These are phyloP conservation scores for Buathra laborator DNA, from an alignment of 2,888 invertebrate genomes.

Conservation along the genomic window DNA sequence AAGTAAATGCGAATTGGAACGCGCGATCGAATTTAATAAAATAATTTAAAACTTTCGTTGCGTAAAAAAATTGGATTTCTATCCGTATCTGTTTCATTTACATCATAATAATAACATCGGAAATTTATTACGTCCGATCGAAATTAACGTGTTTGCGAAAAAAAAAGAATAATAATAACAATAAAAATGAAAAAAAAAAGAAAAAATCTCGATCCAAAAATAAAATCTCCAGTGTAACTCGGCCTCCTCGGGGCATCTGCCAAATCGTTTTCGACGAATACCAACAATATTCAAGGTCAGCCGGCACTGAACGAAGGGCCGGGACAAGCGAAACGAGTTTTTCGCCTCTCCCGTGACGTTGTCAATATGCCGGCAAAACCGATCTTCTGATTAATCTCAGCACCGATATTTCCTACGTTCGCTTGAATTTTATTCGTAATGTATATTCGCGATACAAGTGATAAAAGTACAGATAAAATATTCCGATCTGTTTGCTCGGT, in stretches of 20 bases:
- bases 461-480: background rate
- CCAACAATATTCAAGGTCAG: conserved; percentile 53
- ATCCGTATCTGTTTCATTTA: too few relatives aligned
- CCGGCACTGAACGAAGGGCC: conserved; percentile 38
- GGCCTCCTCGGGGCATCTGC: background rate
- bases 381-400: background rate
- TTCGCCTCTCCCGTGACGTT: background rate
- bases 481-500: background rate
- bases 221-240: background rate
- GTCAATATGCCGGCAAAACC: background rate
- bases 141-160: too few relatives aligned
- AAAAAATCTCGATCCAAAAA: background rate
- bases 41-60: too few relatives aligned
- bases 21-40: too few relatives aligned
- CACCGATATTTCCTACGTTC: background rate
- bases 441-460: background rate
- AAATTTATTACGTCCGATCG: too few relatives aligned
- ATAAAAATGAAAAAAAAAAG: background rate
- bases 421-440: background rate
- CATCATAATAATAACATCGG: too few relatives aligned
- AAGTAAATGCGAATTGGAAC: too few relatives aligned
- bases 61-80: too few relatives aligned
- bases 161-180: conserved; percentile 7
- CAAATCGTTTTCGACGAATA: conserved; percentile 23
- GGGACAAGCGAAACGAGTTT: conserved; percentile 40